phyloP scores from a whole-genome alignment of 2,113 vertebrate species.

The Picathartes gymnocephalus region DNA sequence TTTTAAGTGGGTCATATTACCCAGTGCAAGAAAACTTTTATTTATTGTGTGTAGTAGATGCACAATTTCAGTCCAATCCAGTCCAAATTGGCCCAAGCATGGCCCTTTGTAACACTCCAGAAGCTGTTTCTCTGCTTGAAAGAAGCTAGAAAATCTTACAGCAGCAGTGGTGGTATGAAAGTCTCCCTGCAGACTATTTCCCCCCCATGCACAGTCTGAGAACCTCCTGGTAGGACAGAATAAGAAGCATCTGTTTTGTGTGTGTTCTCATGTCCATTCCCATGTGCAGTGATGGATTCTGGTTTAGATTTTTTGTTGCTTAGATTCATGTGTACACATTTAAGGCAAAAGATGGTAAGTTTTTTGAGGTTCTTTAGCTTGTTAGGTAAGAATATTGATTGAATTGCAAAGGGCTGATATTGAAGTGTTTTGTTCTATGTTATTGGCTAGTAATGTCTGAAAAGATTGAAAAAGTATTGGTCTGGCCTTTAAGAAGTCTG shows the following conservation, averaged over 20 bases:
- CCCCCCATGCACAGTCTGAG: background rate
- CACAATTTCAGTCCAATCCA: background rate
- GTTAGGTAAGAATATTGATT: background rate
- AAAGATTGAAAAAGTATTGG: background rate
- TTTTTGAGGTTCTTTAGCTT: background rate
- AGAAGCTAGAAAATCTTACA: background rate
- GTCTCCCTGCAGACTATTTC: background rate
- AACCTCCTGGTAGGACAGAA: background rate
- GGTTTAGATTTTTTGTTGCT: background rate
- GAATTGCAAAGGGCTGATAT: background rate
- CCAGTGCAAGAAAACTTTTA: background rate
- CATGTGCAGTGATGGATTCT: background rate
- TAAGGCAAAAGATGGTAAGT: background rate
- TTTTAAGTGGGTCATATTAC: background rate
- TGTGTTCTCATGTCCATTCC: background rate
- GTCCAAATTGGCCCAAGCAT: background rate
- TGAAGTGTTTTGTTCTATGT: background rate
- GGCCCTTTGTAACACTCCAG: background rate
- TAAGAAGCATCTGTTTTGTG: background rate
- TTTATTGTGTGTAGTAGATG: background rate
- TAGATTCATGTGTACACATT: background rate
- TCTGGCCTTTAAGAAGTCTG: background rate
- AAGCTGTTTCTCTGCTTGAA: background rate
- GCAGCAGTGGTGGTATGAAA: background rate
- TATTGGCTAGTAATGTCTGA: background rate